phyloP scores from a whole-genome alignment of 2,797 vertebrate species.

The Cyclura pinguis region DNA sequence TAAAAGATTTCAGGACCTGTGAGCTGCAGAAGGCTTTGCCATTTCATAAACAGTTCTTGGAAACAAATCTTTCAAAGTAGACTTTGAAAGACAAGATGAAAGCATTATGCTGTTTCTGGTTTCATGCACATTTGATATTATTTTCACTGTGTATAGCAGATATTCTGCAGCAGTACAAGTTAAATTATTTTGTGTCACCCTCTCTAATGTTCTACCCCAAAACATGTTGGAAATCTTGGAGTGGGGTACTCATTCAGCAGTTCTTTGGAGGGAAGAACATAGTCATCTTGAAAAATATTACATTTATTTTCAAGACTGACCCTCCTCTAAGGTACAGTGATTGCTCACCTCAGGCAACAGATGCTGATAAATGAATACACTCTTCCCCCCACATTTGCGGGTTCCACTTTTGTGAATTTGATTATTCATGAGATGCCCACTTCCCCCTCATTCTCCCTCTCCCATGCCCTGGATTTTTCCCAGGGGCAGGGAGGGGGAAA shows the following conservation, averaged over 20 bases:
- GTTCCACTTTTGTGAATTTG: too few species aligned
- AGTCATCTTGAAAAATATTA: not conserved
- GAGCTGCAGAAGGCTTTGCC: not conserved
- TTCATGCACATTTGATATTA: not conserved
- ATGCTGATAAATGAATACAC: not conserved
- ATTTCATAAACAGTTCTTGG: not conserved
- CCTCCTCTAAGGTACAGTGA: not conserved
- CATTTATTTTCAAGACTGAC: not conserved
- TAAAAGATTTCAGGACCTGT: constrained; percentile 13
- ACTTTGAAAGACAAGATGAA: constrained; percentile 29
- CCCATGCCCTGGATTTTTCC: too few species aligned
- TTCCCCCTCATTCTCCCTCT: too few species aligned
- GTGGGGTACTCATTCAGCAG: too few species aligned
- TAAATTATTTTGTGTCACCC: not conserved
- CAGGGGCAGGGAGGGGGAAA: too few species aligned
- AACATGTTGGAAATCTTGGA: not conserved
- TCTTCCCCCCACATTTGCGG: too few species aligned
- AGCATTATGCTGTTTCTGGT: not conserved
- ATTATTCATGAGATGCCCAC: too few species aligned
- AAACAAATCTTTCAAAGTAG: constrained; percentile 14
- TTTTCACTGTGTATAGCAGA: not conserved
- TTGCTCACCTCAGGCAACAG: not conserved
- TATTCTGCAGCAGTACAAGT: not conserved
- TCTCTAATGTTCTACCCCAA: not conserved
- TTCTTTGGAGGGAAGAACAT: not conserved